phyloP scores from a whole-genome alignment of 2,797 vertebrate species.

The Gallinago stenura region DNA sequence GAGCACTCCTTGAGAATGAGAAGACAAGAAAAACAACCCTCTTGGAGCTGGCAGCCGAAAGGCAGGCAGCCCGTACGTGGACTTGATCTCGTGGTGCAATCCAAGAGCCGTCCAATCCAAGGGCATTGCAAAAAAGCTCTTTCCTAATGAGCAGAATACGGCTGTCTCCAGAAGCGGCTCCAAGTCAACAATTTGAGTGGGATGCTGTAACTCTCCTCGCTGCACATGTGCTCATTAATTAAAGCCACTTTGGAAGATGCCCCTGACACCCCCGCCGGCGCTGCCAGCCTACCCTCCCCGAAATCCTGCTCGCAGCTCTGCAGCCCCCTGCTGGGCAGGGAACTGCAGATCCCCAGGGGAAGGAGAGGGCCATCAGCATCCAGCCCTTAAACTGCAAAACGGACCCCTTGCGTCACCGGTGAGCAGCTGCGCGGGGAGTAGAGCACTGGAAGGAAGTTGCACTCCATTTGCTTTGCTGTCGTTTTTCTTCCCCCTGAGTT shows the following conservation, averaged over 20 bases:
- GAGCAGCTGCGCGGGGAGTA: neutral
- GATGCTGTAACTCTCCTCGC: conserved; percentile 66
- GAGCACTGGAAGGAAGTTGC: conserved; percentile 4
- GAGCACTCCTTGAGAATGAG: conserved; percentile 76
- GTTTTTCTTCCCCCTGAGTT: neutral
- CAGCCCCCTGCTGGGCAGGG: conserved; percentile 69
- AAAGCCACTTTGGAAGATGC: conserved; percentile 71
- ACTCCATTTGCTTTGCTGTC: neutral
- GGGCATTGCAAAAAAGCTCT: conserved; percentile 71
- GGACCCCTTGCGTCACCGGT: neutral
- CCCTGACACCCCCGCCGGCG: conserved; percentile 48
- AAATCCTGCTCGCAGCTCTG: conserved; percentile 51
- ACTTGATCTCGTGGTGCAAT: conserved; percentile 70
- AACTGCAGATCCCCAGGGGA: neutral
- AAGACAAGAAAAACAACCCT: conserved; percentile 79
- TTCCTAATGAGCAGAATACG: conserved; percentile 69
- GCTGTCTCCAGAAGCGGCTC: conserved; percentile 70
- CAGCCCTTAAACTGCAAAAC: neutral
- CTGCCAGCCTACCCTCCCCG: conserved; percentile 42
- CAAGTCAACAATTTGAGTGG: conserved; percentile 75
- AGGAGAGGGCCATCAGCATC: neutral
- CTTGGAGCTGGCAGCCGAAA: conserved; percentile 73
- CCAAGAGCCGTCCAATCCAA: conserved; percentile 71
- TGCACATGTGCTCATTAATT: conserved; percentile 75
- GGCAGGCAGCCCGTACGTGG: conserved; percentile 72